Conservation (phyloP, 2,797 vertebrate genomes). For the Ptychobarbus kaznakovi region DNA sequence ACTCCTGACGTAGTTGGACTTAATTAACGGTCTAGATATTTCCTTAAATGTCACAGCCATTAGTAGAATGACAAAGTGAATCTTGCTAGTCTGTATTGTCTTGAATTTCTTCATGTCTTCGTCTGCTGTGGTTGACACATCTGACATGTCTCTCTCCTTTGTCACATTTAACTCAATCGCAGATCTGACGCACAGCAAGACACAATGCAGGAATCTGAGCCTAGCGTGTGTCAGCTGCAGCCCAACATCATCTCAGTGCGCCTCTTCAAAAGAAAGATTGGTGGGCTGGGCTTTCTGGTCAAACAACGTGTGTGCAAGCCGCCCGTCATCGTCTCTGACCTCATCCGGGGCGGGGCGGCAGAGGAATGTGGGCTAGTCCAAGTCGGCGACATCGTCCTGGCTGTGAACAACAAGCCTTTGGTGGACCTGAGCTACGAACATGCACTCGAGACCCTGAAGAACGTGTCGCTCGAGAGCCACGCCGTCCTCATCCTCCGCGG, state of each 20-base stretch:
- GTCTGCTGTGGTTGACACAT: conserved; percentile 3
- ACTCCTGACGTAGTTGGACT: background rate
- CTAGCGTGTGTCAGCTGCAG: conserved; percentile 94
- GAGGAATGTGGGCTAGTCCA: conserved; percentile 97
- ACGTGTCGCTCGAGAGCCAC: conserved; percentile 89
- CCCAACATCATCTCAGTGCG: conserved; percentile 97
- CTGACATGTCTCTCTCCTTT: conserved; percentile 22
- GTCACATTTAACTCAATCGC: conserved; percentile 34
- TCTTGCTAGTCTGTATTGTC: conserved; percentile 2
- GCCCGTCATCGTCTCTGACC: conserved; percentile 93
- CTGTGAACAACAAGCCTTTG: conserved; percentile 93
- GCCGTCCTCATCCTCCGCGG: conserved; percentile 94
- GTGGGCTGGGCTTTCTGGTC: conserved; percentile 94
- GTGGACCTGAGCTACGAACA: conserved; percentile 93
- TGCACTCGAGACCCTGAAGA: conserved; percentile 91
- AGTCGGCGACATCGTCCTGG: conserved; percentile 95
- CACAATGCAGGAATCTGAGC: conserved; percentile 91
- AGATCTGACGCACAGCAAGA: conserved; percentile 45
- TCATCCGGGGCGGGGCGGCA: conserved; percentile 92
- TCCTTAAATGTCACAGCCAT: conserved; percentile 37
- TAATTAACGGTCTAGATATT: background rate
- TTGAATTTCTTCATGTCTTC: conserved; percentile 15
- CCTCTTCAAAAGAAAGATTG: conserved; percentile 94
- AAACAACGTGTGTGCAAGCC: conserved; percentile 95
- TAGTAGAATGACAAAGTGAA: background rate